A percentile compares a stretch with the other conserved stretches of the same genome.
Evolutionary conservation across 2,888 invertebrate genomes (phyloP).

Genomic region (Lapara coniferarum): DNA sequence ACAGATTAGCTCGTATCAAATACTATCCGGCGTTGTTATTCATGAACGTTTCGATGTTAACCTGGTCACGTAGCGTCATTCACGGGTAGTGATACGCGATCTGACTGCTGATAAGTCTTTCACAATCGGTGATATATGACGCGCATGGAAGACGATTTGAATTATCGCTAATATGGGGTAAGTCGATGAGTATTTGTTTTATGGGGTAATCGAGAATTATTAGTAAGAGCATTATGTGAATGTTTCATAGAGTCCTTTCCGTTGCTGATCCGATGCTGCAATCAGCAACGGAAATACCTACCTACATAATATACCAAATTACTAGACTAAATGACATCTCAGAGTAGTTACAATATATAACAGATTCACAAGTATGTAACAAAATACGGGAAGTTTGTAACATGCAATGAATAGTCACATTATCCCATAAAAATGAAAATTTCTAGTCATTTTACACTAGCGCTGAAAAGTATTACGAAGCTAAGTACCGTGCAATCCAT

Average conservation of each 20-base stretch:
- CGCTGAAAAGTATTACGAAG: too few relatives aligned
- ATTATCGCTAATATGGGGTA: constrained; percentile 23
- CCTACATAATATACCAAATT: too few relatives aligned
- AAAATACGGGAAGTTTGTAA: too few relatives aligned
- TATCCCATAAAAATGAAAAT: too few relatives aligned
- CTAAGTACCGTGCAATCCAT: too few relatives aligned
- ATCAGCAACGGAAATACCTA: too few relatives aligned
- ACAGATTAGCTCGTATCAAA: constrained; percentile 35
- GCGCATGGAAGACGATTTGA: constrained; percentile 24
- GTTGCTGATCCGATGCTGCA: too few relatives aligned
- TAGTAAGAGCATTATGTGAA: too few relatives aligned
- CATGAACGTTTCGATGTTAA: constrained; percentile 40
- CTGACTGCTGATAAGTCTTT: constrained; percentile 45
- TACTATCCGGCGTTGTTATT: constrained; percentile 40
- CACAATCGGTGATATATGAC: constrained; percentile 47
- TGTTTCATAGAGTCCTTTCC: too few relatives aligned
- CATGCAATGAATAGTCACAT: too few relatives aligned
- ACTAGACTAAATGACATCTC: not conserved
- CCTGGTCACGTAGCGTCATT: constrained; percentile 52
- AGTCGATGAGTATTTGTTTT: not conserved
- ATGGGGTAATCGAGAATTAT: not conserved
- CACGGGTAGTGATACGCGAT: constrained; percentile 47
- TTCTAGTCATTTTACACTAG: too few relatives aligned
- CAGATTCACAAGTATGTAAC: too few relatives aligned
- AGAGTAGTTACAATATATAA: not conserved